phyloP scores from a whole-genome alignment of 2,797 vertebrate species.

The Typhlichthys subterraneus region DNA sequence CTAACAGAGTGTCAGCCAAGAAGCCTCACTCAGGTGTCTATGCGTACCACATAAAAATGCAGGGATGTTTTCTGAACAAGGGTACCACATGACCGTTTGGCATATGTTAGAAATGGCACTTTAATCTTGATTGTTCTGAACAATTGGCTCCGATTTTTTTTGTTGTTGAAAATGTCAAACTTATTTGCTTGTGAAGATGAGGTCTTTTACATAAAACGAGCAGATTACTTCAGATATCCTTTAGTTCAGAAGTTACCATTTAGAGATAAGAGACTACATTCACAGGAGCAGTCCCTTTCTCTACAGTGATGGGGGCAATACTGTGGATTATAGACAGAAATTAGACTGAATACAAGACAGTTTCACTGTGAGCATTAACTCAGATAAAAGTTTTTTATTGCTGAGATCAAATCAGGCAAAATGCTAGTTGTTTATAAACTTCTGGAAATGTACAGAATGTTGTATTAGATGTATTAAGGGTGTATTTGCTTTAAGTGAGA shows the following conservation, averaged over 20 bases:
- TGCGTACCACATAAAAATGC: constrained; percentile 72
- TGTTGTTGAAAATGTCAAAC: constrained; percentile 9
- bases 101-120: background rate
- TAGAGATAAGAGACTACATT: constrained; percentile 6
- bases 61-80: constrained; percentile 70
- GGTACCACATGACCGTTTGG: constrained; percentile 59
- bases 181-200: constrained; percentile 28
- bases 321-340: constrained; percentile 7
- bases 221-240: constrained; percentile 10
- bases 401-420: constrained; percentile 11
- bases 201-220: constrained; percentile 1
- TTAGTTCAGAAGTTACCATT: constrained; percentile 10
- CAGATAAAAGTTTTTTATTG: background rate
- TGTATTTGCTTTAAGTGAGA: too few species aligned
- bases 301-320: constrained; percentile 3
- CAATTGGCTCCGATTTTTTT: background rate
- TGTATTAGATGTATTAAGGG: too few species aligned
- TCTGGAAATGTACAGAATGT: too few species aligned
- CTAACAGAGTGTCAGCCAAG: constrained; percentile 34
- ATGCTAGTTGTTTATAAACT: background rate
- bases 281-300: constrained; percentile 17
- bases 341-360: background rate
- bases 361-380: too few species aligned
- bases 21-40: constrained; percentile 61
- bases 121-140: background rate